Percentiles rank a stretch among this genome's conserved stretches.
Evolutionary conservation across 2,888 invertebrate species (phyloP).

Genomic region (Ophraella communa): DNA sequence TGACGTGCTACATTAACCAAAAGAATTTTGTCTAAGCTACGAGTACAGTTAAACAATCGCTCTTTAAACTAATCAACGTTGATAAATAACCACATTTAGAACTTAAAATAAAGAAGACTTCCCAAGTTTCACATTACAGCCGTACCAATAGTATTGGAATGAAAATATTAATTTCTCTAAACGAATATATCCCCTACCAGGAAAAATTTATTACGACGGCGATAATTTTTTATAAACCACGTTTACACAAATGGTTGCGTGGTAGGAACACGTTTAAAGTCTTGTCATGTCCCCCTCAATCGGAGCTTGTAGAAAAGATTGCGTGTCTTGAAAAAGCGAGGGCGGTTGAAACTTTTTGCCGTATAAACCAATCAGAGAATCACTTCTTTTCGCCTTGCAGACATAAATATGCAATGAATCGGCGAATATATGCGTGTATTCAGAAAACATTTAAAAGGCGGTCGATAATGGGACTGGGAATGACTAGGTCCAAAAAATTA

Average conservation of each 20-base stretch:
- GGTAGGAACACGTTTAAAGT: constrained; percentile 8
- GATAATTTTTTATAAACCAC: not conserved
- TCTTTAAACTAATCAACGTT: too few species aligned
- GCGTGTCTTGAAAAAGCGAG: constrained; percentile 4
- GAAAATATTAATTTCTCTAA: too few species aligned
- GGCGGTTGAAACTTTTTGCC: not conserved
- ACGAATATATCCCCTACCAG: too few species aligned
- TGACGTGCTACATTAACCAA: too few species aligned
- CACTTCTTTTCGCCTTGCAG: constrained; percentile 1
- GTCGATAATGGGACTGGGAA: too few species aligned
- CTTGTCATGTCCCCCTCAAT: constrained; percentile 3
- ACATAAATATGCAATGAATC: not conserved
- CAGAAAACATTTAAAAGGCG: constrained; percentile 1
- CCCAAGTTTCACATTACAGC: too few species aligned
- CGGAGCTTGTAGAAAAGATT: not conserved
- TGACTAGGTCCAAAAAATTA: too few species aligned
- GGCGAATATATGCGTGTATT: not conserved
- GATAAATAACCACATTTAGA: too few species aligned
- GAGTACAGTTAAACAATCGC: too few species aligned
- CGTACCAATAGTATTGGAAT: too few species aligned
- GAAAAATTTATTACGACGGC: constrained; percentile 9
- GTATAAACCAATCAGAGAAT: not conserved
- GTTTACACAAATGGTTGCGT: not conserved
- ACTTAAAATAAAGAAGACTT: too few species aligned
- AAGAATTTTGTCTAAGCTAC: too few species aligned